A percentile compares a stretch with the other conserved stretches of the same genome.
Evolutionary conservation across 2,113 vertebrate genomes (phyloP).

Genomic region (Azemiops feae): DNA sequence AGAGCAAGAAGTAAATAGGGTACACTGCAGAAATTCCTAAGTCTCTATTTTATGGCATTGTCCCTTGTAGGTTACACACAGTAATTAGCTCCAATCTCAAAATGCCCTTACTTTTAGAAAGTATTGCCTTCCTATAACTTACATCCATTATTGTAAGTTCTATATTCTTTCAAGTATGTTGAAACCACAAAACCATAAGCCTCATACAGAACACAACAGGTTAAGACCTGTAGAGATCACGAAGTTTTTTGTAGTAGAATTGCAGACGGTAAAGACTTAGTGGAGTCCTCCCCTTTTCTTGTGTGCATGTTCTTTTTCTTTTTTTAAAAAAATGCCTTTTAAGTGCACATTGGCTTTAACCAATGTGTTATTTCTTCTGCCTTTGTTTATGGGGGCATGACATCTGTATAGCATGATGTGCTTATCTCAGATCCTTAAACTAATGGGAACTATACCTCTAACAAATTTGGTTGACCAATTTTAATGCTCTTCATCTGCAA

Average conservation of each 20-base stretch:
- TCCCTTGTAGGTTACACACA: not conserved
- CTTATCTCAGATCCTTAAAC: not conserved
- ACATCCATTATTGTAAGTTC: not conserved
- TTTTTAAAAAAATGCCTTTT: not conserved
- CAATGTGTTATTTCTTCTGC: not conserved
- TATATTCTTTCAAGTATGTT: not conserved
- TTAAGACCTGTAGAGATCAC: not conserved
- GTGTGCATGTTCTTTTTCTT: not conserved
- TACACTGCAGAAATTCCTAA: not conserved
- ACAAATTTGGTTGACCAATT: not conserved
- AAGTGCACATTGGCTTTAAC: not conserved
- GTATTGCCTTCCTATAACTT: not conserved
- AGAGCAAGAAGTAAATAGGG: not conserved
- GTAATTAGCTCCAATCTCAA: not conserved
- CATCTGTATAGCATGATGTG: not conserved
- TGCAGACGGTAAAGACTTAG: not conserved
- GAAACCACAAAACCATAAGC: not conserved
- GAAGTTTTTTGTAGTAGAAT: not conserved
- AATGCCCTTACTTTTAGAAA: not conserved
- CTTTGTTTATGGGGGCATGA: not conserved
- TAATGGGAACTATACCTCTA: not conserved
- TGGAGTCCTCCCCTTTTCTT: not conserved
- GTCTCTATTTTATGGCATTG: not conserved
- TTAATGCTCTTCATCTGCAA: not conserved
- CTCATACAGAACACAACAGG: not conserved